Percentiles rank a stretch among this genome's conserved stretches.
phyloP scores from a whole-genome alignment of 1,140 invertebrate species.

The Aphis craccivora region DNA sequence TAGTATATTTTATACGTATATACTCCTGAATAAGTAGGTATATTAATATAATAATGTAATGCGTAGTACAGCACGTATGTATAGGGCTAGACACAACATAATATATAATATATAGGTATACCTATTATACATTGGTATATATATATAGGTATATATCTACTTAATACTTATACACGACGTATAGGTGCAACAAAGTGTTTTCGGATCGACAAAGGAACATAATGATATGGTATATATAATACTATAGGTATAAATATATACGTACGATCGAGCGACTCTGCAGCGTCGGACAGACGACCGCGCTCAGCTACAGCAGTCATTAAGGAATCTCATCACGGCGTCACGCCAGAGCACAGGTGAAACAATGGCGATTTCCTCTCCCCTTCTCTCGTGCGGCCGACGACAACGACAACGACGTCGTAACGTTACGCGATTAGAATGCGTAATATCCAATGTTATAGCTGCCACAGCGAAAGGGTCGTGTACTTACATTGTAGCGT shows the following conservation, averaged over 20 bases:
- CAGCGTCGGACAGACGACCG: not conserved
- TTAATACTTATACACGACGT: not conserved
- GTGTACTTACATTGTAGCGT: not conserved
- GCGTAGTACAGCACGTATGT: not conserved
- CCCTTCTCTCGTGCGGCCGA: not conserved
- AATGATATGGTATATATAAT: not conserved
- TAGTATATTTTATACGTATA: too few species aligned
- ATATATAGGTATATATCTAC: not conserved
- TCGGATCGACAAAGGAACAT: conserved; percentile 25
- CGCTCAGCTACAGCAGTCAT: not conserved
- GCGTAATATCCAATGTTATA: conserved; percentile 1
- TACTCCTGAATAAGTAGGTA: too few species aligned
- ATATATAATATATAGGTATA: not conserved
- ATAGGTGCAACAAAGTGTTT: not conserved
- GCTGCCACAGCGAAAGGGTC: not conserved
- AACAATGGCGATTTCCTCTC: conserved; percentile 1
- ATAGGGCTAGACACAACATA: not conserved
- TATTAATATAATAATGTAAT: not conserved
- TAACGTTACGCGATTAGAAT: conserved; percentile 35
- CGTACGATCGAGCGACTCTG: not conserved
- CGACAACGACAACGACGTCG: not conserved
- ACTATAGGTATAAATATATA: not conserved
- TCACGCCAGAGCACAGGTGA: not conserved
- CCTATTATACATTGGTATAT: not conserved
- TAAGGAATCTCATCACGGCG: conserved; percentile 41